Base-by-base conservation (phyloP, 1,140 invertebrate species). In the Gryon sp. region DNA sequence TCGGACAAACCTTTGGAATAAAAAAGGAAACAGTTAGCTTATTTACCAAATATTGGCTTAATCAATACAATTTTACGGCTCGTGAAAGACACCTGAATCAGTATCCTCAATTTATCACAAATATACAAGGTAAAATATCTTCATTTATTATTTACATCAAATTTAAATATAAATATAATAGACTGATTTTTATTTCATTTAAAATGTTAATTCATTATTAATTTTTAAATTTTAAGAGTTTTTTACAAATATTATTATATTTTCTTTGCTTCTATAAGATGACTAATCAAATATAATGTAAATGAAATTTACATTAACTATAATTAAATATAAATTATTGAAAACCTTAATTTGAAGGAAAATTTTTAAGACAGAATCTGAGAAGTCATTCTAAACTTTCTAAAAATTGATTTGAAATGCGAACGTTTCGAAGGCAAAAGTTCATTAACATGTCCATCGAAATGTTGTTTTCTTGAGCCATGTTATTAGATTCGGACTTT, bases 1-100 rank as follows among this genome's bases (percentile, higher is more conserved):
- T 90, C 1, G 90, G 91, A 36, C 95, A 95, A 62, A 84, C 92
- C 43, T 96, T 96, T 83, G 95, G 95, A 4, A 93, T 96, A 68
- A 95, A 95, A 82, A 86, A 91, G 0, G 88, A 92, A 22, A 91
- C 93, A 80, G 84, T 96, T 15, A 87, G 90, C 28, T 89, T 91
- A 52, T 87, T 96, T 16, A 80, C 94, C 8, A 87, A 92, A 19
- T 93, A 95, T 85, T 94, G 94, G 95, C 83, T 86, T 3, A 91
- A 92, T n/a, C 88, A 92, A 11, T 97, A 95, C 84, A 87, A 96
- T 74, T 97, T 96, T 92, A 89, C 84, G 59, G 85, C 92, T 70
- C 90, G 94, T 20, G 93, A 95, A 81, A 83, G 85, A n/a, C 89
- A 87, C 16, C 81, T 97, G 8, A 97, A 96, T 81, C 84, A 87